Conservation (phyloP, 2,888 invertebrate species). For the Sminthurides aquaticus region DNA sequence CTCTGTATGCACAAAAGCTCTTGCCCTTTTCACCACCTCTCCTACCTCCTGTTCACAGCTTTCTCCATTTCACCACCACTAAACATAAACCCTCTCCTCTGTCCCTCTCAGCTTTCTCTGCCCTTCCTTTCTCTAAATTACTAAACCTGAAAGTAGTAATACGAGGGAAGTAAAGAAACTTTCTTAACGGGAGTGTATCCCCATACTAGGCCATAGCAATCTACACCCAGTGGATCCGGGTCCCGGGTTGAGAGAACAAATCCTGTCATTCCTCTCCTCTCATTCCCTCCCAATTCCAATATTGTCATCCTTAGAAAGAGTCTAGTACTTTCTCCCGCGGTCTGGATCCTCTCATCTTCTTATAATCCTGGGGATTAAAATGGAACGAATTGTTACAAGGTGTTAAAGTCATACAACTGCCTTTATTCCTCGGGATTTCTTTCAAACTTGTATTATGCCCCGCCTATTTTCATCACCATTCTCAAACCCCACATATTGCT, state of each 20-base stretch:
- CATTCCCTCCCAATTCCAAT: constrained; percentile 1
- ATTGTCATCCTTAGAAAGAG: constrained; percentile 25
- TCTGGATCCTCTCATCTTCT: constrained; percentile 13
- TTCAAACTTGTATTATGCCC: background rate
- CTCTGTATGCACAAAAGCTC: too few relatives aligned
- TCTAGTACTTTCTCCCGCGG: constrained; percentile 19
- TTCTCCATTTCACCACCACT: too few relatives aligned
- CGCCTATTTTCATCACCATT: background rate
- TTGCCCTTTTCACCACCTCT: background rate
- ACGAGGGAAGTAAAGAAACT: constrained; percentile 25
- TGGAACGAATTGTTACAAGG: constrained; percentile 38
- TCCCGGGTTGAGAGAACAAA: background rate
- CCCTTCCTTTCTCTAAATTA: constrained; percentile 11
- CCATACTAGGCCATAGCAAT: background rate
- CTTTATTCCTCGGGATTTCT: constrained; percentile 19
- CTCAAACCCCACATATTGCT: too few relatives aligned
- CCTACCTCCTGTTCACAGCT: too few relatives aligned
- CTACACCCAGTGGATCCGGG: too few relatives aligned
- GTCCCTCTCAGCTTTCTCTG: too few relatives aligned
- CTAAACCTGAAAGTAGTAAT: constrained; percentile 29
- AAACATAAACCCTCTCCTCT: too few relatives aligned
- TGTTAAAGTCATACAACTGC: constrained; percentile 31
- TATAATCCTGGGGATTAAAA: constrained; percentile 37
- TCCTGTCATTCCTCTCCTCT: background rate
- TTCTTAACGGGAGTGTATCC: background rate